Base-by-base conservation (phyloP, 1,140 invertebrate genomes). In the Leptinotarsa texana region DNA sequence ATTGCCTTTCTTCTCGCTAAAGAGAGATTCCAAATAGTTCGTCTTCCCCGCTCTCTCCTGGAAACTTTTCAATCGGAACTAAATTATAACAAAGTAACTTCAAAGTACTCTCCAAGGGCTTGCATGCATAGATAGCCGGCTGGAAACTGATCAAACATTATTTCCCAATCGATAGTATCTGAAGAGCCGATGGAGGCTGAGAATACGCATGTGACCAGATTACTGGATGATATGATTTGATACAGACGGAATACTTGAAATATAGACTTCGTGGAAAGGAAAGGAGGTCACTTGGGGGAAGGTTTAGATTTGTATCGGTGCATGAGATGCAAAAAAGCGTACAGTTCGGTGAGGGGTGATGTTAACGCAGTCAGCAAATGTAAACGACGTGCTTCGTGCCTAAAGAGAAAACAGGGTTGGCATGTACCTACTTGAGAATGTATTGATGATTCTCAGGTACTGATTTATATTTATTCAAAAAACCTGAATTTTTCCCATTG, bases 21-120 rank as follows among this genome's bases (percentile, higher is more conserved):
- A 66, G 76, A 73, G 74, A 74, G 68, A 79, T 74, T 73, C 51
- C 3, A 51, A 48, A 62, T 66, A 75, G 62, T 69, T 63, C 49
- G n/a, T 42, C 63, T 67, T 42, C 21, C 51, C 61, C 72, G 21
- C 42, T 67, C 27, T 48, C 47, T 67, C 33, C 68, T 72, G 57
- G 74, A 80, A 81, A 81, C 80, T 80, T 81, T 80, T 77, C 77
- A 76, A 80, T 78, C 77, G 75, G 75, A 81, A 81, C 77, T 76
- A 78, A 80, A 80, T 78, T 81, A 78, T 77, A 80, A 81, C 78
- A 77, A 81, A 78, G 80, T 70, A 80, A 80, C 77, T 80, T 78
- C 80, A 78, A 78, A 80, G 80, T 80, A 74, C 74, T 69, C n/a
- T 57, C 51, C 15, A 57, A 18, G 70, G 74, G 24, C 27, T 24